Evolutionary conservation across 2,888 invertebrate species (phyloP).

Genomic region (Pimpla rufipes): DNA sequence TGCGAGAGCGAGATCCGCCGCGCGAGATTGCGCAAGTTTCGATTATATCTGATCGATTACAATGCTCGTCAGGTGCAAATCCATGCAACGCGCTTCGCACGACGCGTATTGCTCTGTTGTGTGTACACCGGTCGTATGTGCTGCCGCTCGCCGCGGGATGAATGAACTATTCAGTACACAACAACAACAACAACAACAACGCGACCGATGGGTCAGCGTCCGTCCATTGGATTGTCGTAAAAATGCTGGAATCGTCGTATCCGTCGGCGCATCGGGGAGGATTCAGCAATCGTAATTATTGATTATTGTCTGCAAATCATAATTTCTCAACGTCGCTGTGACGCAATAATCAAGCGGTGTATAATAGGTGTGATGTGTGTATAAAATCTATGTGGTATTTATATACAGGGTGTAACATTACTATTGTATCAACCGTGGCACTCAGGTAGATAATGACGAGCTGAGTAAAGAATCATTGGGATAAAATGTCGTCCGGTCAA

Average conservation of each 20-base stretch:
- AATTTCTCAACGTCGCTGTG: conserved; percentile 9
- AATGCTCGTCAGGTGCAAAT: conserved; percentile 69
- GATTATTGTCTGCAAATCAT: conserved; percentile 35
- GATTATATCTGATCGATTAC: conserved; percentile 68
- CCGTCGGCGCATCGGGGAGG: not conserved
- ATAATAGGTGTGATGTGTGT: not conserved
- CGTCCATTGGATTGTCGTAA: conserved; percentile 14
- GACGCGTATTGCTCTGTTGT: conserved; percentile 17
- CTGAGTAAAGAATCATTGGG: too few relatives aligned
- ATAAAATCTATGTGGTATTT: not conserved
- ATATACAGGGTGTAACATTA: not conserved
- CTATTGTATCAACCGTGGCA: too few relatives aligned
- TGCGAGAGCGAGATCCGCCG: conserved; percentile 62
- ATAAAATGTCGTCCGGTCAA: too few relatives aligned
- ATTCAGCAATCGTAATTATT: conserved; percentile 46
- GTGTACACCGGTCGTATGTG: not conserved
- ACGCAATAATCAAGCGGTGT: not conserved
- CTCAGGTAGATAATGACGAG: too few relatives aligned
- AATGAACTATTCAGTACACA: conserved; percentile 45
- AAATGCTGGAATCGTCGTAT: conserved; percentile 10
- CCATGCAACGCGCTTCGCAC: conserved; percentile 52
- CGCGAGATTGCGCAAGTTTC: conserved; percentile 62
- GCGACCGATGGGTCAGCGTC: conserved; percentile 15
- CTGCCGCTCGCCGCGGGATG: conserved; percentile 17
- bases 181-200: not conserved